Evolutionary conservation across 2,888 invertebrate species (phyloP).

Genomic region (Lasioglossum malachurum): DNA sequence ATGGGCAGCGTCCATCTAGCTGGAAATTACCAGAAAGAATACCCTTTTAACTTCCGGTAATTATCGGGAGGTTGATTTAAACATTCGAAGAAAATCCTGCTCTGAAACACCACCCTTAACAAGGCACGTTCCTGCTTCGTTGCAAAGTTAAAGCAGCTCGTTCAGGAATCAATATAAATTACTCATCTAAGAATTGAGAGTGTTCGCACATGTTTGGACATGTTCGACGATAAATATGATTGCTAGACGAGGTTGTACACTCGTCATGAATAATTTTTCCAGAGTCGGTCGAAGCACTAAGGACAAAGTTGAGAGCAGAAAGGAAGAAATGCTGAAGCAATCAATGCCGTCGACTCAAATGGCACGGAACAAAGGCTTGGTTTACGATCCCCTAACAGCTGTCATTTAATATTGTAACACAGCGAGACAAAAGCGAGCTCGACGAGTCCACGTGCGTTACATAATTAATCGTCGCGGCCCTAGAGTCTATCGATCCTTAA

Average conservation of each 20-base stretch:
- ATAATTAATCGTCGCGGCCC: constrained; percentile 14
- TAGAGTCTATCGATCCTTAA: background rate
- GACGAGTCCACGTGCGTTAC: constrained; percentile 5
- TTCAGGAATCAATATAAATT: background rate
- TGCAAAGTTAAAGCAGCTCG: no score
- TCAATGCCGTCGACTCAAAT: background rate
- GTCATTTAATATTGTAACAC: constrained; percentile 32
- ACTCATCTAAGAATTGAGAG: background rate
- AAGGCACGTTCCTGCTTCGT: background rate
- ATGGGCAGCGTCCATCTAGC: constrained; percentile 87
- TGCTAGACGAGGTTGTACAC: no score
- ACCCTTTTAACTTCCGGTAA: background rate
- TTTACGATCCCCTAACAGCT: constrained; percentile 33
- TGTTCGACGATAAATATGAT: background rate
- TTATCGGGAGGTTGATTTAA: background rate
- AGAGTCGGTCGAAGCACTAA: background rate
- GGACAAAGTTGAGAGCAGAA: background rate
- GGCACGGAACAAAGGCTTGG: constrained; percentile 9
- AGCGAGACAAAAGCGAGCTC: constrained; percentile 9
- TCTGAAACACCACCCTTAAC: background rate
- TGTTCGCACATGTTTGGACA: background rate
- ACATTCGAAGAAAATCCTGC: background rate
- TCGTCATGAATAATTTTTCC: background rate
- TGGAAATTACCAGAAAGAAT: constrained; percentile 70
- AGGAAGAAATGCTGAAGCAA: background rate